Base-by-base conservation (phyloP, 2,113 vertebrate species). In the Psilopsiagon aymara region DNA sequence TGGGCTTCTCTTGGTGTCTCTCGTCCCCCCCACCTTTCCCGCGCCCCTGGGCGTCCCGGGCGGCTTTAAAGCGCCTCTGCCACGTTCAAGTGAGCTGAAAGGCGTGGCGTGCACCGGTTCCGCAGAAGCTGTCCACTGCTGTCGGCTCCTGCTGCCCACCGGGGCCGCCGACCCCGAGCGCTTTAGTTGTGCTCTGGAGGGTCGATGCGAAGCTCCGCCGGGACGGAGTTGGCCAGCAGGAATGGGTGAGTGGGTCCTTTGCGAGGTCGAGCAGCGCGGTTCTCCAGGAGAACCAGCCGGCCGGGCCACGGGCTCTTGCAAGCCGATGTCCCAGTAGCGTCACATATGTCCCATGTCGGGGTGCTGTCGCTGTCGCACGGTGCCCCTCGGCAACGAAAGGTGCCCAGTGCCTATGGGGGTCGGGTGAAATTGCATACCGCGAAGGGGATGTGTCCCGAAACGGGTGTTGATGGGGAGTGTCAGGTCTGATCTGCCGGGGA, bases 41-140 rank as follows among this genome's bases (percentile, higher is more conserved):
- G 55, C 29, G 35, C 43, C 74, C 82, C 44, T 11, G 53, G 18
- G 24, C 39, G 17, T 78, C 25, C 70, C 70, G 83, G 62, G 18
- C 67, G 80, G 43, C 37, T 94, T 86, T 49, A 86, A 92, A 95
- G 87, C 46, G 47, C 76, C 83, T 33, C 83, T 94, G 86, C 94
- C 92, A 86, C 81, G 90, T 93, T 77, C 84, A 5, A 91, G 52
- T 3, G 87, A 89, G 52, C 21, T 33, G 90, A 91, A 96, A 88
- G 94, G 92, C 86, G 92, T 80, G 92, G 90, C 79, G 89, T 29
- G 82, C 71, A 2, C 47, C 81, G 49, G 83, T 44, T 35, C 43
- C 20, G 37, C 66, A 11, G n/a, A 53, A 15, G 83, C 39, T 31
- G 41, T 12, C 47, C 31, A 49, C 23, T 44, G 77, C 13, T 24